Base-by-base conservation (phyloP, 1,140 invertebrate species). In the Drosophila orosa region DNA sequence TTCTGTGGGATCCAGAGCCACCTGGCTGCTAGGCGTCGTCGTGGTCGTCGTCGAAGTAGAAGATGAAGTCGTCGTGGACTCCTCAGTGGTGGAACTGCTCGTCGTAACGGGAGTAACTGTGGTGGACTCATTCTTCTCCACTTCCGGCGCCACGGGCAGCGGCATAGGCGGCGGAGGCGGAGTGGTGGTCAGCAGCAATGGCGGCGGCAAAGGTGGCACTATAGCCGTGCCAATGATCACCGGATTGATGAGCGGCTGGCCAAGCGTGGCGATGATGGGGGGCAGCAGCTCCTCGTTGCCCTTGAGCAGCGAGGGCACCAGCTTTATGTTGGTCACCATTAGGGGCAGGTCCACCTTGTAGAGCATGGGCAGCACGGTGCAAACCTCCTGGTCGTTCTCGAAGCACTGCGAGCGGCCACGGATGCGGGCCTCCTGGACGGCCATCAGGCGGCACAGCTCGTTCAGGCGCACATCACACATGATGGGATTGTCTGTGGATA, bases 401-500 rank as follows among this genome's bases (percentile, higher is more conserved):
- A 93, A 92, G 52, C 94, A 94, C 62, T 92, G 90, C 1, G 94
- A 93, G 1, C 94, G 93, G 8, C 94, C 95, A 29, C 94, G 94
- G 19, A 96, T 93, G 55, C 95, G 94, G 0, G 95, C 94, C 76
- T 96, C 95, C 82, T 95, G 94, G 15, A 93, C 94, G 81, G 95
- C 94, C 92, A 96, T 93, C 47, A 94, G 92, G 0, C 94, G 94
- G 40, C 94, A 94, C 56, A 96, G 92, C 91, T 96, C 95, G 48
- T 94, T 94, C 31, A 96, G 87, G 12, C 93, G 93, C 27, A 94
- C 94, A 79, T 95, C 95, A 86, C 96, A 96, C 67, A 96, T 87
- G 56, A 96, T 95, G 47, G 95, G 95, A 92, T 96, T 96, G 91
- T 95, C 96, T 96, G 93, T 1, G 93, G 93, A 27, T n/a, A 45